Evolutionary conservation across 2,888 invertebrate genomes (phyloP).

Genomic region (Microlaimidae sp.): DNA sequence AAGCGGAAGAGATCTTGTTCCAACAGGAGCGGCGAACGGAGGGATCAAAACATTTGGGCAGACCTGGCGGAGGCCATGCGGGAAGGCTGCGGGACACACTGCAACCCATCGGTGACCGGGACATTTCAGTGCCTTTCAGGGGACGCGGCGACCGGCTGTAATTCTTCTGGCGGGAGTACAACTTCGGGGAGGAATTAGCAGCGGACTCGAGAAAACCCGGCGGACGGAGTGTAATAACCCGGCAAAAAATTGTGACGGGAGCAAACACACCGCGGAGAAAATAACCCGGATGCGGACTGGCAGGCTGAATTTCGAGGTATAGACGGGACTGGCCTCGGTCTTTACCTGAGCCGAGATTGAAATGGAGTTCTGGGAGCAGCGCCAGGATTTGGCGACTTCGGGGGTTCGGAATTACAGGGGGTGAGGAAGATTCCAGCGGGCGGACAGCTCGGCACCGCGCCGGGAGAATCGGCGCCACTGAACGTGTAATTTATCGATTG

Average conservation of each 20-base stretch:
- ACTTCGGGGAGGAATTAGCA: too few relatives aligned
- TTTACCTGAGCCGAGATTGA: slow-evolving; percentile 55
- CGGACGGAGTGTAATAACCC: too few relatives aligned
- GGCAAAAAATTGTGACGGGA: not conserved
- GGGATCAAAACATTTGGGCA: slow-evolving; percentile 18
- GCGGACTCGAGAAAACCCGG: not conserved
- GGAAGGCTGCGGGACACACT: too few relatives aligned
- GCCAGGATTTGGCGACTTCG: slow-evolving; percentile 40
- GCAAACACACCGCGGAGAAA: too few relatives aligned
- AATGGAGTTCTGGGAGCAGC: slow-evolving; percentile 54
- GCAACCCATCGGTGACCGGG: not conserved
- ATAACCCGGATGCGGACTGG: slow-evolving; percentile 46
- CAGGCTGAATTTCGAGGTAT: slow-evolving; percentile 63
- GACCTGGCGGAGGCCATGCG: slow-evolving; percentile 19
- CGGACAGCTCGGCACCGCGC: not conserved
- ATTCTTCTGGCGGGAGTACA: not conserved
- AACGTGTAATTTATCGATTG: too few relatives aligned
- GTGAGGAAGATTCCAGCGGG: slow-evolving; percentile 8
- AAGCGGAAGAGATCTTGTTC: slow-evolving; percentile 34
- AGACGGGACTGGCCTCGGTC: slow-evolving; percentile 70
- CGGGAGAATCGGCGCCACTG: too few relatives aligned
- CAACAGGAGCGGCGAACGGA: slow-evolving; percentile 12
- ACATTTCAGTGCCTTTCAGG: not conserved
- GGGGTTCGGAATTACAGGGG: slow-evolving; percentile 32
- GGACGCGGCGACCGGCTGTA: not conserved